Conservation (phyloP, 1,140 invertebrate species). For the Dufourea novaeangliae region DNA sequence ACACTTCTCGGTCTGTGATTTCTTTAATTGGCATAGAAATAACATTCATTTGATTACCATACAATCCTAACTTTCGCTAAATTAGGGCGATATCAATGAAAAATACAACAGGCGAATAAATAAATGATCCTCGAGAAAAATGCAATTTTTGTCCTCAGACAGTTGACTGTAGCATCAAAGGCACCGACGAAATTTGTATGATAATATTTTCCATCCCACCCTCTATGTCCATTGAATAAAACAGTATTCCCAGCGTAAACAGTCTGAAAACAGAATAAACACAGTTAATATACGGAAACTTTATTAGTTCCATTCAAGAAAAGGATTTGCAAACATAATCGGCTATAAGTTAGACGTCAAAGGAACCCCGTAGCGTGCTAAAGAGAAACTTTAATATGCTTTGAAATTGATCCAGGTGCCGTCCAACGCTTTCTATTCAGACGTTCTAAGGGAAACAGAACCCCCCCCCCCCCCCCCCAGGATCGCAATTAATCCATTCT, state of each 20-base stretch:
- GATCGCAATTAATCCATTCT: not conserved
- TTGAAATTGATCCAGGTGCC: not conserved
- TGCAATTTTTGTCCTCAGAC: not conserved
- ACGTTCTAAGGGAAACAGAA: not conserved
- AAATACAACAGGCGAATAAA: too few relatives aligned
- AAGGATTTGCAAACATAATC: conserved; percentile 5
- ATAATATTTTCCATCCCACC: not conserved
- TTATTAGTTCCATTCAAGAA: not conserved
- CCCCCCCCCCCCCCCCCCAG: not conserved
- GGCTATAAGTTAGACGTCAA: not conserved
- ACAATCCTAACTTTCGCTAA: too few relatives aligned
- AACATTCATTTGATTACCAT: too few relatives aligned
- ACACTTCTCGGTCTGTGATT: too few relatives aligned
- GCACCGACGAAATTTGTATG: not conserved
- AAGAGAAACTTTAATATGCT: not conserved
- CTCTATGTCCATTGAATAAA: too few relatives aligned
- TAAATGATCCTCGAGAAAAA: too few relatives aligned
- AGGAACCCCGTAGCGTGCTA: not conserved
- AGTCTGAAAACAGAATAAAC: not conserved
- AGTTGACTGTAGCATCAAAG: not conserved
- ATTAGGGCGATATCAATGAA: too few relatives aligned
- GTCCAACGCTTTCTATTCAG: not conserved
- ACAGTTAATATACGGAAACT: not conserved
- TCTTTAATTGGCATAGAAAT: too few relatives aligned
- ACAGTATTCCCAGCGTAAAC: not conserved